phyloP scores from a whole-genome alignment of 2,113 vertebrate genomes.

The Toxotes jaculatrix region DNA sequence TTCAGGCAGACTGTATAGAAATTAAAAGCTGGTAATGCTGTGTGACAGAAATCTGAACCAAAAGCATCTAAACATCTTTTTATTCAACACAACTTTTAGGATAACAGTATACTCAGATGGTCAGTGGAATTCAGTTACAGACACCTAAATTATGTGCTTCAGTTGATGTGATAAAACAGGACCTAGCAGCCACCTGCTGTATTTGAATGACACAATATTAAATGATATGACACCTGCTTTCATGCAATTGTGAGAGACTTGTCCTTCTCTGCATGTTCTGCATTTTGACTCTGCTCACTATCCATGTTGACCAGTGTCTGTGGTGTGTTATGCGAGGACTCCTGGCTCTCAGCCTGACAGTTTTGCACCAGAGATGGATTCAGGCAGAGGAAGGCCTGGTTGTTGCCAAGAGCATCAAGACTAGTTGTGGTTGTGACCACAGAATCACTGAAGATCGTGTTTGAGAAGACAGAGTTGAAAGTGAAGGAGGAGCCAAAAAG shows the following conservation, averaged over 20 bases:
- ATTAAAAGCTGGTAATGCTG: neutral
- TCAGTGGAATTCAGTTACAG: conserved; percentile 6
- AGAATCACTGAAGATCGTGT: conserved; percentile 76
- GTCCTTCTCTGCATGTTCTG: conserved; percentile 36
- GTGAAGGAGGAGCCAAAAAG: conserved; percentile 77
- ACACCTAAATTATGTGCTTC: conserved; percentile 40
- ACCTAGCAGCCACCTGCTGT: conserved; percentile 11
- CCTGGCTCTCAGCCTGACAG: conserved; percentile 70
- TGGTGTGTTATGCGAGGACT: neutral
- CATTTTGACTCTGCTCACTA: conserved; percentile 6
- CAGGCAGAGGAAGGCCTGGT: conserved; percentile 82
- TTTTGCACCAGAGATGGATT: conserved; percentile 86
- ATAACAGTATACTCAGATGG: neutral
- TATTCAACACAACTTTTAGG: conserved; percentile 14
- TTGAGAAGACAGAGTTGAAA: conserved; percentile 71
- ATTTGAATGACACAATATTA: conserved; percentile 16
- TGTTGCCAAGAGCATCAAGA: conserved; percentile 30
- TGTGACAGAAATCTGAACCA: neutral
- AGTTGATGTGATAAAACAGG: conserved; percentile 18
- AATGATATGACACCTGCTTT: neutral
- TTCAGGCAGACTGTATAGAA: neutral
- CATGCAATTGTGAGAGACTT: conserved; percentile 36
- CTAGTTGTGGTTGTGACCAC: conserved; percentile 31
- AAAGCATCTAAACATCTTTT: neutral
- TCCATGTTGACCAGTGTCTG: conserved; percentile 22